Conservation (phyloP, 2,888 invertebrate species). For the Bedellia somnulentella region DNA sequence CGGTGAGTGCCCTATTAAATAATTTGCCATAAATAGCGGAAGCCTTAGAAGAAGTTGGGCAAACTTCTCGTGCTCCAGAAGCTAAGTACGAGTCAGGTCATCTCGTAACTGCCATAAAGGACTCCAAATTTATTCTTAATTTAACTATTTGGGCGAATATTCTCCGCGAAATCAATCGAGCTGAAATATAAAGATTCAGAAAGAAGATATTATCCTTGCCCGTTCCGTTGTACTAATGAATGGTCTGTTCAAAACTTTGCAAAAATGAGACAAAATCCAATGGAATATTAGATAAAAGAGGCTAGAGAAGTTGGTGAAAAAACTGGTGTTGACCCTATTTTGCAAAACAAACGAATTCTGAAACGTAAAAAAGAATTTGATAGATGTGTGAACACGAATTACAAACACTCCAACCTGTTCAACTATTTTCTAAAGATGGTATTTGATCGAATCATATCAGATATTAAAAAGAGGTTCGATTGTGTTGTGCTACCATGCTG, state of each 20-base stretch:
- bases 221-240: conserved; percentile 2
- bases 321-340: conserved; percentile 8
- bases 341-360: conserved; percentile 13
- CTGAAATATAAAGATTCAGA: conserved; percentile 7
- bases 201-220: conserved; percentile 4
- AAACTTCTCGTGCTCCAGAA: conserved; percentile 11
- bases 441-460: neutral
- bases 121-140: conserved; percentile 12
- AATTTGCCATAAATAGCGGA: conserved; percentile 10
- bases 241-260: conserved; percentile 10
- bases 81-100: conserved; percentile 11
- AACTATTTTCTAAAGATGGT: neutral
- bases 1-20: conserved; percentile 12
- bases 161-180: conserved; percentile 12
- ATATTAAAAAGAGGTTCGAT: conserved; percentile 1
- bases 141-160: conserved; percentile 13
- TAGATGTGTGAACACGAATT: neutral
- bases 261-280: conserved; percentile 13
- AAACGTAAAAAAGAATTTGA: conserved; percentile 3
- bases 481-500: neutral
- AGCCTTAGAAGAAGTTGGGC: conserved; percentile 9
- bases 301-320: conserved; percentile 11
- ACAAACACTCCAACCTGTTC: neutral
- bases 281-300: conserved; percentile 12
- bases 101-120: conserved; percentile 10